Percentiles rank a stretch among this genome's conserved stretches.
Evolutionary conservation across 2,888 invertebrate genomes (phyloP).

Genomic region (Brenthis hecate): DNA sequence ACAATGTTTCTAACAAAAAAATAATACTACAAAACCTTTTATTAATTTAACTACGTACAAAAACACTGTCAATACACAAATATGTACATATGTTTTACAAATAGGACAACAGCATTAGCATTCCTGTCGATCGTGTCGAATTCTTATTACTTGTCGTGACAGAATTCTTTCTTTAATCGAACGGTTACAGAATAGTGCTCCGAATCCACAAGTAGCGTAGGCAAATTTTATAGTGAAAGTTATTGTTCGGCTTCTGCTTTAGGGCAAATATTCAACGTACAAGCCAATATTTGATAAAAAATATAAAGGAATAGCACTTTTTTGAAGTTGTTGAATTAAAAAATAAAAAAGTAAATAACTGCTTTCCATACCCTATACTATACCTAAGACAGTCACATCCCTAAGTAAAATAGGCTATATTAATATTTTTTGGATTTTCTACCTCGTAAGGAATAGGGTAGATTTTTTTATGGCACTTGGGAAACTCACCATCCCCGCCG

Average conservation of each 20-base stretch:
- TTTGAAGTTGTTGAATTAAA: too few species aligned
- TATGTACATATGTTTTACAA: conserved; percentile 2
- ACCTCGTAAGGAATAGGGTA: too few species aligned
- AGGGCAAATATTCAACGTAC: background rate
- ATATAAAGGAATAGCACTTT: background rate
- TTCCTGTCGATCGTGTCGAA: conserved; percentile 50
- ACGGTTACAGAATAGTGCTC: conserved; percentile 54
- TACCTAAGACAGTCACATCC: too few species aligned
- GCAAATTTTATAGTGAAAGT: conserved; percentile 36
- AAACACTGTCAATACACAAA: background rate
- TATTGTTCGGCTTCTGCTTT: conserved; percentile 5
- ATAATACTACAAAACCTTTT: too few species aligned
- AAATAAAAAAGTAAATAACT: too few species aligned
- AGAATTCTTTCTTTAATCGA: conserved; percentile 52
- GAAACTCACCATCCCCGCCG: too few species aligned
- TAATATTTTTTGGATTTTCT: too few species aligned
- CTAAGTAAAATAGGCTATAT: too few species aligned
- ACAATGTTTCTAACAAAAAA: too few species aligned
- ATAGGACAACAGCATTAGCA: conserved; percentile 50
- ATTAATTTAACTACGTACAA: too few species aligned
- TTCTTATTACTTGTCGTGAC: conserved; percentile 54
- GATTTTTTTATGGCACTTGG: too few species aligned
- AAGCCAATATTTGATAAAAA: background rate
- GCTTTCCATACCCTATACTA: too few species aligned
- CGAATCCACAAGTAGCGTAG: conserved; percentile 42